Evolutionary conservation across 2,888 invertebrate genomes (phyloP).

Genomic region (Meliscaeva auricollis): DNA sequence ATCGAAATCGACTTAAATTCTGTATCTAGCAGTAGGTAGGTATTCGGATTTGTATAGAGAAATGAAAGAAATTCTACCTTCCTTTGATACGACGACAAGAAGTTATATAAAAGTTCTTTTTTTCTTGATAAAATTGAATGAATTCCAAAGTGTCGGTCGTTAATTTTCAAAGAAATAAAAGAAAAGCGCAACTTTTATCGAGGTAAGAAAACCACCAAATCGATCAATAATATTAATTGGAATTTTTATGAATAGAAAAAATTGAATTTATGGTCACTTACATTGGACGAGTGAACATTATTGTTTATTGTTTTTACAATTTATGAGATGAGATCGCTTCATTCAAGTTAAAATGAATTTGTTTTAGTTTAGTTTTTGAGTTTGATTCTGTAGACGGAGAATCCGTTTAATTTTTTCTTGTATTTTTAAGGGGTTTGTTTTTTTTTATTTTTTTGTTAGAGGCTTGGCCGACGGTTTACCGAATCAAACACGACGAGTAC

Average conservation of each 20-base stretch:
- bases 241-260: conserved; percentile 14
- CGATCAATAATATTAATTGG: conserved; percentile 57
- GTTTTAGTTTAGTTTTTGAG: conserved; percentile 5
- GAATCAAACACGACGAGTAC: conserved; percentile 73
- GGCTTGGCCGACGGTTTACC: conserved; percentile 20
- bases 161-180: not conserved
- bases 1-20: conserved; percentile 48
- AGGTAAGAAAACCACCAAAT: conserved; percentile 13
- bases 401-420: conserved; percentile 4
- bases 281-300: conserved; percentile 82
- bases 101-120: conserved; percentile 62
- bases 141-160: not conserved
- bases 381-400: not conserved
- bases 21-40: conserved; percentile 45
- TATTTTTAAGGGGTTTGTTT: not conserved
- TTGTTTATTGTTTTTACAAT: conserved; percentile 62
- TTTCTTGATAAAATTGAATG: conserved; percentile 29
- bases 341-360: conserved; percentile 49
- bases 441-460: not conserved
- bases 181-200: conserved; percentile 12
- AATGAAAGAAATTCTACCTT: conserved; percentile 27
- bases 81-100: not conserved
- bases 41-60: conserved; percentile 30
- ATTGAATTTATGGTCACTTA: conserved; percentile 77
- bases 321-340: conserved; percentile 62